A percentile compares a stretch with the other conserved stretches of the same genome.
phyloP scores from a whole-genome alignment of 2,888 invertebrate species.

The Syritta pipiens region DNA sequence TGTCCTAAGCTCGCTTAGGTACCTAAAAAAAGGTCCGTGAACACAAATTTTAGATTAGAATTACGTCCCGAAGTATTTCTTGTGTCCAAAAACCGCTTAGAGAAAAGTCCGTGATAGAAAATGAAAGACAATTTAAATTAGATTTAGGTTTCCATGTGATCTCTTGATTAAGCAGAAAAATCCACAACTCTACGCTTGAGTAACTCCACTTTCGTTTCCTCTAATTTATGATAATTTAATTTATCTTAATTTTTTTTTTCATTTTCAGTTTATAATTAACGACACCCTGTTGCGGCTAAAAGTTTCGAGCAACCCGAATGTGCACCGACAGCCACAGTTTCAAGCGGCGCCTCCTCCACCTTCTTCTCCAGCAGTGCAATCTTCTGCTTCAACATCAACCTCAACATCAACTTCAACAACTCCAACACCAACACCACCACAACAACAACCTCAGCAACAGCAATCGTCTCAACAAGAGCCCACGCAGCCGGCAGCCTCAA shows the following conservation, averaged over 20 bases:
- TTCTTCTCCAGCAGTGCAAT: conserved; percentile 47
- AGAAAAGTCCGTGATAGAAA: no score
- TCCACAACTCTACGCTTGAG: no score
- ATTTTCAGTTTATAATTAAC: conserved; percentile 78
- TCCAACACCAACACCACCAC: conserved; percentile 63
- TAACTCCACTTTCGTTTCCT: neutral
- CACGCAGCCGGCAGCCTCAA: neutral
- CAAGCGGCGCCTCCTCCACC: conserved; percentile 48
- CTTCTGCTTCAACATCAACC: conserved; percentile 70
- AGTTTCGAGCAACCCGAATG: conserved; percentile 73
- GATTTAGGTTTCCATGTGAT: no score
- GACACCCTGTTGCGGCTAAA: conserved; percentile 78
- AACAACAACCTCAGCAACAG: conserved; percentile 69
- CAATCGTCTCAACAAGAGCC: conserved; percentile 41
- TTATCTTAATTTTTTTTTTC: conserved; percentile 8
- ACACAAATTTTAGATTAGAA: no score
- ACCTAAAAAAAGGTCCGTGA: no score
- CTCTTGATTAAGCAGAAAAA: no score
- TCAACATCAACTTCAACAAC: conserved; percentile 23
- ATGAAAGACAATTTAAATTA: no score
- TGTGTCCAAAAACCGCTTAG: no score
- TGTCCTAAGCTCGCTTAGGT: no score
- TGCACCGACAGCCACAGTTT: conserved; percentile 60
- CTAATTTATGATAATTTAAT: neutral
- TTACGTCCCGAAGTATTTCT: no score